Base-by-base conservation (phyloP, 35 echinoderm and acorn worm genomes). In the Stichopus chloronotus region DNA sequence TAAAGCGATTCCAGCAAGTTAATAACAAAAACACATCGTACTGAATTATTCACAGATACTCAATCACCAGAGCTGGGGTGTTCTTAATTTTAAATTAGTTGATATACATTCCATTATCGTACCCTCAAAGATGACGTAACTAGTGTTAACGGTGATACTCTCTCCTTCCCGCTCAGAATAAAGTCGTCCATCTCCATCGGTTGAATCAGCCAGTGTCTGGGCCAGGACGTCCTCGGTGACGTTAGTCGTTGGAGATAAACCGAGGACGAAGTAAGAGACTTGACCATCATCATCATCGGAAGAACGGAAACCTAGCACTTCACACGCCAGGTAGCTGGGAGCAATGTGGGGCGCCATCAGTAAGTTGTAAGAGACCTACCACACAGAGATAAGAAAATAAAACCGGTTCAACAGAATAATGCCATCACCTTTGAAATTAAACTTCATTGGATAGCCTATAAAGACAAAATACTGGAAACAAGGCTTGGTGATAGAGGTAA, bases 161-260 rank as follows among this genome's bases (percentile, higher is more conserved):
- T 88, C 86, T 12, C 86, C 86, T 88, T 88, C 86, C 24, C 7
- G 5, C 5, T 60, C 61, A 88, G 86, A 88, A 30, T 88, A 88
- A 63, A 88, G 61, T 63, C 61, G 5, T 6, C 57, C 55, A 25
- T 88, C 58, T 52, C 63, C 86, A 58, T 88, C 86, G 6, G 58
- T 21, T 13, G 58, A 88, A 63, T 58, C 56, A 8, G 58, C 58
- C 20, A 88, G 13, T 19, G 61, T 69, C 13, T 88, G 5, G 6
- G n/a, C 57, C 5, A 88, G 86, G 25, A 58, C 57, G 8, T 88
- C 86, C 25, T 88, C 57, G 5, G 86, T 88, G 12, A 88, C 22
- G 58, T 88, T 88, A 22, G 86, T 22, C 9, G 86, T 63, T 88
- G 86, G 86, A 30, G 17, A 9, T 23, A 88, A 61, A 9, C 57